Base-by-base conservation (phyloP, 2,113 vertebrate genomes). In the Genyomyrus donnyi region DNA sequence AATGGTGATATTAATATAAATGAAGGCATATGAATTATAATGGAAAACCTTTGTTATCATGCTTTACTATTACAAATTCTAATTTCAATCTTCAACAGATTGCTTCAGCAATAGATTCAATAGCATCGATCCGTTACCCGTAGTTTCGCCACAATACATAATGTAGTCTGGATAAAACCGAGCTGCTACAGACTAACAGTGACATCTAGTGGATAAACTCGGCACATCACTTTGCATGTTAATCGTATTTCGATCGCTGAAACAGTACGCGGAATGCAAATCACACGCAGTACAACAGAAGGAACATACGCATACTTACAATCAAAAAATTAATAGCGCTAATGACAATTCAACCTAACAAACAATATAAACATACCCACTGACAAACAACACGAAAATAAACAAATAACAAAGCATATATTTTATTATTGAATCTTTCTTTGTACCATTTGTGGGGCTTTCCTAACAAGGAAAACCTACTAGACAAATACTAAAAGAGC, bases 261-360 rank as follows among this genome's bases (percentile, higher is more conserved):
- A 62, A 9, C n/a, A 9, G 4, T 3, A 62, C 0, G 8, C 58
- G 24, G 0, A 27, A 3, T 13, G 2, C 5, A 19, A 56, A 6
- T 24, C 21, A 58, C 6, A 53, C 49, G 49, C 1, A 50, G 0
- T 0, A 15, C 0, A 50, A 4, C 0, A 5, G 1, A 19, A 53
- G 0, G 0, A 52, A 52, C 0, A 17, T 3, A 1, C 0, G 3
- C 15, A 52, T 15, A 17, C 1, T 5, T 53, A 1, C 17, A 53
- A 0, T 0, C 0, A 17, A 0, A 1, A 53, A 53, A 19, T 3
- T 3, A 1, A 3, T 0, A 50, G 0, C 13, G 13, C 0, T 15
- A 15, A 3, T 0, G 10, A 11, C 48, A 0, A 45, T 4, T 45
- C 3, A 45, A 46, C 0, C 1, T 0, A 8, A 1, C 7, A 15